Percentiles rank a stretch among this genome's conserved stretches.
Evolutionary conservation across 2,113 vertebrate genomes (phyloP).

Genomic region (Saccopteryx leptura): DNA sequence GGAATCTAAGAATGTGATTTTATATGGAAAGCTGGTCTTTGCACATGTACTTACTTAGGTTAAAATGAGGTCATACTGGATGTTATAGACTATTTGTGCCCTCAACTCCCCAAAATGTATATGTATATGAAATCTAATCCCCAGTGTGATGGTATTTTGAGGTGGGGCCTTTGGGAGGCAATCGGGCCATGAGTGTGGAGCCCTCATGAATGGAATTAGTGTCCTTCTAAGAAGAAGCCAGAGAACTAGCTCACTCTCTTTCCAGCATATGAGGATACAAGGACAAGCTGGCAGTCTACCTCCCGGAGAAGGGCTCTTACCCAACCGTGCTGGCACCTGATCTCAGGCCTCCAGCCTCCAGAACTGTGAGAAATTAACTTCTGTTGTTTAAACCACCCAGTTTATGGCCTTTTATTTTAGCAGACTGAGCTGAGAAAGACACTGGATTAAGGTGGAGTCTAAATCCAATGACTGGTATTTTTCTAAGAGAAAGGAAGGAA

Average conservation of each 20-base stretch:
- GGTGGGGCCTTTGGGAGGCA: not conserved
- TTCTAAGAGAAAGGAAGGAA: not conserved
- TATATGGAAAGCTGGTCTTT: not conserved
- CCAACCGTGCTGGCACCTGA: fast-evolving
- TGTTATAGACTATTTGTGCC: too few species aligned
- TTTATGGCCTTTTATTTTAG: not conserved
- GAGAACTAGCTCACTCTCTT: not conserved
- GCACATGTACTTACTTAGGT: not conserved
- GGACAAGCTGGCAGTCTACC: not conserved
- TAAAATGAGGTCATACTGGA: not conserved
- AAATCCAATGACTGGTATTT: not conserved
- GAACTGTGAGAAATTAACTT: not conserved
- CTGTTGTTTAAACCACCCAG: not conserved
- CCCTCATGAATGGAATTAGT: not conserved
- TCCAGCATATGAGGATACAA: not conserved
- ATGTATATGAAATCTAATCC: not conserved
- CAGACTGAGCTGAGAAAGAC: not conserved
- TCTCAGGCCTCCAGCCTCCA: not conserved
- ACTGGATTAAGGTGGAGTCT: not conserved
- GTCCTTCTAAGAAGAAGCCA: not conserved
- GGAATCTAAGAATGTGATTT: not conserved
- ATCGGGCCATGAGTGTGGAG: not conserved
- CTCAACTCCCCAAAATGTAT: not conserved
- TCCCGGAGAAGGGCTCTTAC: not conserved
- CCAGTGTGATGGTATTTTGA: not conserved